Conservation (phyloP, 2,888 invertebrate genomes). For the Eudemis profundana region DNA sequence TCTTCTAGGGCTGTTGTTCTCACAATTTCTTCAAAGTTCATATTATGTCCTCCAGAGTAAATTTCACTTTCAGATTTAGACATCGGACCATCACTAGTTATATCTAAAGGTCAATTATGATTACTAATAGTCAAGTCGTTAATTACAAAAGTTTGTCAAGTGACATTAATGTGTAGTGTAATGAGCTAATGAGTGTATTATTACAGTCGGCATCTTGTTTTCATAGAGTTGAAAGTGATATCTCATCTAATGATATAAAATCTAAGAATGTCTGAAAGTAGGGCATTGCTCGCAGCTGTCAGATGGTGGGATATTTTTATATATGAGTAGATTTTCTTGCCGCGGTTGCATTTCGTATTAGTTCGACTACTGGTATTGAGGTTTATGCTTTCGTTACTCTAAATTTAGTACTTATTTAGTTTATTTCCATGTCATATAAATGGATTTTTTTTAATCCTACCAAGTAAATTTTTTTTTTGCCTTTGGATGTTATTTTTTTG, state of each 20-base stretch:
- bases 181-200: neutral
- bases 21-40: neutral
- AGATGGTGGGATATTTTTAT: conserved; percentile 19
- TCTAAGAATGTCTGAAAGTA: neutral
- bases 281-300: conserved; percentile 17
- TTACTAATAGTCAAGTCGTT: neutral
- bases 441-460: no score
- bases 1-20: no score
- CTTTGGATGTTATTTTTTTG: no score
- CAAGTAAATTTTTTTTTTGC: no score
- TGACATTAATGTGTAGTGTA: neutral
- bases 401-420: no score
- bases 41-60: neutral
- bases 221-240: neutral
- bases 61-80: neutral
- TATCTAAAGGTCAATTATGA: neutral
- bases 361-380: neutral
- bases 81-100: neutral
- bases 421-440: no score
- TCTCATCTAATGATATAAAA: neutral
- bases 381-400: neutral
- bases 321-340: neutral
- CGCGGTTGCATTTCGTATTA: neutral
- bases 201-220: neutral
- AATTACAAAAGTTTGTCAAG: conserved; percentile 4